Base-by-base conservation (phyloP, 2,888 invertebrate genomes). In the Linnaemya tessellans region DNA sequence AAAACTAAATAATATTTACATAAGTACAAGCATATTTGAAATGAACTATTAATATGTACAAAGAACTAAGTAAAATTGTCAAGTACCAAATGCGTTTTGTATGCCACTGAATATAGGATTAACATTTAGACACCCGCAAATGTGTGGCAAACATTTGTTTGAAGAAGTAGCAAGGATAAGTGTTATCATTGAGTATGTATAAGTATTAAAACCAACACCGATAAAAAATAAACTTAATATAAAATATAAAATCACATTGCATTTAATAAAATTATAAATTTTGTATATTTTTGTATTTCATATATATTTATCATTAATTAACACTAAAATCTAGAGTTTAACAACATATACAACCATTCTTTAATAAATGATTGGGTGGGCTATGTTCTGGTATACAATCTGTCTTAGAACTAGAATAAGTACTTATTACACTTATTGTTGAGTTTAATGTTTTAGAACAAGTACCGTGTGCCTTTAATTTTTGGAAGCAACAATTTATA, bases 321-420 rank as follows among this genome's bases (percentile, higher is more conserved):
- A 74, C 38, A 56, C n/a, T 77, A 73, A 56, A 73, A 65, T 56
- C 62, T 79, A 70, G 65, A 80, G 54, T 41, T 77, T 46, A 80
- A 74, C 73, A 84, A 73, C 78, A 84, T 73, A 68, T 84, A 78
- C 80, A 81, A 84, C 77, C 80, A 78, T 84, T 71, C 7, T 68
- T 54, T 13, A 62, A n/a, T 80, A 80, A 71, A 81, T 62, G 67
- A 74, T 74, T 80, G 84, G 84, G 84, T 81, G 84, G 84, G 80
- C 62, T 80, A 64, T 68, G 64, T 78, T 62, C 38, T 13, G 35
- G 30, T 73, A 62, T 49, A 58, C 30, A 30, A 30, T 65, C 58
- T 77, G 20, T 46, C 43, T 18, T 65, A 46, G 30, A 75, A 41
- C 18, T 80, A 65, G 38, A 25, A 38, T 51, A 49, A 65, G 64